Evolutionary conservation across 2,888 invertebrate genomes (phyloP), one percentile per base, ranked within the genome.

Genomic region (Chorisops tibialis): DNA sequence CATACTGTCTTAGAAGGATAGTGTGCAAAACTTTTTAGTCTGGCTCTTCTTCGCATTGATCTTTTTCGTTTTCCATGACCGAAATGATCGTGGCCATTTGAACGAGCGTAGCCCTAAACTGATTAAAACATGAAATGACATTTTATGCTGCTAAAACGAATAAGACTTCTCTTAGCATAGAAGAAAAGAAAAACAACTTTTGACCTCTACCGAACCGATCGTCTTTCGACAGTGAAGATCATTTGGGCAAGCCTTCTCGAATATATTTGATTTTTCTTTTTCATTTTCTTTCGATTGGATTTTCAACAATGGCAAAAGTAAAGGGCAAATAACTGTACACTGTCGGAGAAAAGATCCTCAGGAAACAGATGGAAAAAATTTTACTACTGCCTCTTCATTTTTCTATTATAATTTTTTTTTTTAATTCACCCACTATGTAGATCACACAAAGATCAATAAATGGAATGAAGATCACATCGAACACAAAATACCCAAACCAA

Each of bases 321-420:
- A 61, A 52, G 61, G 52, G 52, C 61, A 61, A 52, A 61, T 61
- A 61, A 52, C 61, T 51, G 61, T 61, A 61, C 50, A 38, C 22
- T 14, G 30, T 16, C 24, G 12, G 39, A 35, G 30, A 41, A 24
- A 41, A 30, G 30, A 30, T 30, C 30, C 30, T 30, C 30, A 30
- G 30, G 30, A 30, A 30, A 30, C 30, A 30, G 30, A 30, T 30
- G 30, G 30, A 30, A 30, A 30, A 30, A 30, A 30, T 30, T 30
- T 30, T 9, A 30, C 30, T 30, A 30, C 30, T 9, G n/a, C n/a
- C n/a, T n/a, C n/a, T n/a, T n/a, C n/a, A n/a, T n/a, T n/a, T n/a
- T n/a, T n/a, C n/a, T n/a, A n/a, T n/a, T n/a, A n/a, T n/a, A n/a
- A n/a, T n/a, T n/a, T n/a, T n/a, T n/a, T n/a, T n/a, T n/a, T n/a